Base-by-base conservation (phyloP, 1,140 invertebrate genomes). In the Meloidogyne hapla region DNA sequence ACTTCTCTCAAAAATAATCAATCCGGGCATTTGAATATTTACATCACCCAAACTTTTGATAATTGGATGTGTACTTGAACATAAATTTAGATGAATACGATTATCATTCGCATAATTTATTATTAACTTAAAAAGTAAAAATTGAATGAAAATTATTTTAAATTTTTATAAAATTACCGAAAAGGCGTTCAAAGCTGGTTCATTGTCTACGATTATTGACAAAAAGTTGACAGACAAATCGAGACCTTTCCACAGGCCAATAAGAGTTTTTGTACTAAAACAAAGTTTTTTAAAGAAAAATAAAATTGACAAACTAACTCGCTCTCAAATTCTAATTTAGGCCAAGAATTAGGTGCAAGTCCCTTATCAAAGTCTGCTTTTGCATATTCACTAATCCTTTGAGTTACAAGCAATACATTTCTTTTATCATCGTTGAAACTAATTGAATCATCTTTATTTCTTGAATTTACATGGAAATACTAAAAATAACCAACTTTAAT, bases 361-460 rank as follows among this genome's bases (percentile, higher is more conserved):
- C 64, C 45, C n/a, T 38, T 62, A 40, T 81, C 79, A 61, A 28
- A 82, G 69, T 82, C 81, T 42, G 13, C 77, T 69, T 78, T 79
- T 18, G 73, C 76, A 61, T 71, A 72, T 56, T 67, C 63, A 3
- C 72, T 77, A 12, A 82, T 23, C 23, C 61, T 63, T 25, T 25
- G 28, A 9, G 81, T 61, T 67, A 82, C 66, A 33, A 63, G 23
- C 15, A 64, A 18, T 26, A 82, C 25, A 40, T 84, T 71, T 18
- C 76, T 77, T 68, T 83, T 82, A 77, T 82, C 81, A 18, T 75
- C 81, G 5, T 67, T 48, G 62, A 76, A 82, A 15, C 67, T 61
- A 2, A 69, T 25, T 8, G 78, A 79, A 65, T 82, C 81, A 28
- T 82, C 69, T 38, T 83, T 84, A n/a, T 67, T 63, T 56, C 81